Base-by-base conservation (phyloP, 2,888 invertebrate species). In the Alviniconcha strummeri region DNA sequence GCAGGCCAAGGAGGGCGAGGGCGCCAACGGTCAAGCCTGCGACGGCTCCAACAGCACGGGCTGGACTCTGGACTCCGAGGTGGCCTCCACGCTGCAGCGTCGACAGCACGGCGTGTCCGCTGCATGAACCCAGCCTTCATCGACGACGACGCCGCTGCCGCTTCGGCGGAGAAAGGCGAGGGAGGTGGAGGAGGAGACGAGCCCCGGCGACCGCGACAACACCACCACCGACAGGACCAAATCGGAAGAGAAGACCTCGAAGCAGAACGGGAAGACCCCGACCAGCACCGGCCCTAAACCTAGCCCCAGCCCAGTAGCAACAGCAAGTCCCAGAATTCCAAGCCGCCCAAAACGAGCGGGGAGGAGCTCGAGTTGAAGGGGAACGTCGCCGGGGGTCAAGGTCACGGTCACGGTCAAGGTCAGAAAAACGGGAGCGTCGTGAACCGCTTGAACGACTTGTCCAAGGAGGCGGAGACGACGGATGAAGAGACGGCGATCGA, bases 101-200 rank as follows among this genome's bases (percentile, higher is more conserved):
- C 82, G 84, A 6, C 82, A 84, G 64, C 69, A 52, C 36, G 86
- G 84, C 9, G 55, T 82, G 6, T 84, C 85, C 13, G 87, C 15
- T 86, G 86, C 81, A 74, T 69, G 67, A 87, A 87, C 74, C 87
- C 86, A 3, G 86, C 85, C 5, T 87, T 85, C 81, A 83, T 86
- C 57, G 87, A 87, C 64, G 86, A 87, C 60, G 87, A 86, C n/a
- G 82, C 71, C 2, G 81, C 78, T 1, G 69, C 11, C n/a, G 11
- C 54, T 2, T 75, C 8, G 19, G 60, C 52, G 72, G 56, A 36
- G 56, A 64, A 67, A 8, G 81, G 56, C 11, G 72, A 64, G 15
- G 71, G 56, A 36, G 36, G 36, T 1, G 36, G 36, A 36, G 36
- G 57, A 64, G 17, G 3, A n/a, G 4, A 11, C 5, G 36, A 36